A percentile compares a stretch with the other conserved stretches of the same genome.
Conservation (phyloP, 2,113 vertebrate genomes). For the Pipa parva region DNA sequence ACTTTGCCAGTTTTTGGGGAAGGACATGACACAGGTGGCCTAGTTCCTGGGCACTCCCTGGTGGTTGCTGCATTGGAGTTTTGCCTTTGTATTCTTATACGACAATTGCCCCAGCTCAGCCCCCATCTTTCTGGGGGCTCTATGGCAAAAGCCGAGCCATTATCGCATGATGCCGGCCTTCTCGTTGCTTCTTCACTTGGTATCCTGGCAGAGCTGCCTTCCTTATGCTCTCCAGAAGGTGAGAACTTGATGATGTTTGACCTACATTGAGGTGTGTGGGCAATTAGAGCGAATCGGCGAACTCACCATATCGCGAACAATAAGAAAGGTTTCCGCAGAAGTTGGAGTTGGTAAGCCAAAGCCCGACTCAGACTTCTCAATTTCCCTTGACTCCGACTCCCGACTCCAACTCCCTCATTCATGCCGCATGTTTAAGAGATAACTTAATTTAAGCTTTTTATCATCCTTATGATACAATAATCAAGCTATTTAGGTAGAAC, state of each 20-base stretch:
- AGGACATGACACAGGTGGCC: slow-evolving; percentile 86
- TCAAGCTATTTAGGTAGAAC: not conserved
- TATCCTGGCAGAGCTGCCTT: slow-evolving; percentile 84
- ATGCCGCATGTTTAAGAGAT: too few species aligned
- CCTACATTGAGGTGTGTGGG: too few species aligned
- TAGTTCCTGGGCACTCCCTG: slow-evolving; percentile 85
- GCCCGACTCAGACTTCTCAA: too few species aligned
- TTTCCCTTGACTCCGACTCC: too few species aligned
- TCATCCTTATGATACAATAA: too few species aligned
- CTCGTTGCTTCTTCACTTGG: slow-evolving; percentile 74
- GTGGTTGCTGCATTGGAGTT: slow-evolving; percentile 85
- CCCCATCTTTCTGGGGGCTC: slow-evolving; percentile 76
- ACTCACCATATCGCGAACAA: too few species aligned
- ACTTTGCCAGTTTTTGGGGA: slow-evolving; percentile 90
- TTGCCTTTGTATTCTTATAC: slow-evolving; percentile 84
- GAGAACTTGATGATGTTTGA: slow-evolving; percentile 29
- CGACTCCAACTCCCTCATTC: too few species aligned
- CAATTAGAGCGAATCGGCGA: too few species aligned
- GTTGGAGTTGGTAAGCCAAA: too few species aligned
- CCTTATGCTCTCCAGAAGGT: slow-evolving; percentile 93
- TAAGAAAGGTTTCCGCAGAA: too few species aligned
- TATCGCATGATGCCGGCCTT: slow-evolving; percentile 69
- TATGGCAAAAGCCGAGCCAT: slow-evolving; percentile 55
- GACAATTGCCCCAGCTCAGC: slow-evolving; percentile 85
- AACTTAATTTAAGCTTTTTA: not conserved